A percentile compares a stretch with the other conserved stretches of the same genome.
phyloP scores from a whole-genome alignment of 2,797 vertebrate species.

The Mastacembelus armatus region DNA sequence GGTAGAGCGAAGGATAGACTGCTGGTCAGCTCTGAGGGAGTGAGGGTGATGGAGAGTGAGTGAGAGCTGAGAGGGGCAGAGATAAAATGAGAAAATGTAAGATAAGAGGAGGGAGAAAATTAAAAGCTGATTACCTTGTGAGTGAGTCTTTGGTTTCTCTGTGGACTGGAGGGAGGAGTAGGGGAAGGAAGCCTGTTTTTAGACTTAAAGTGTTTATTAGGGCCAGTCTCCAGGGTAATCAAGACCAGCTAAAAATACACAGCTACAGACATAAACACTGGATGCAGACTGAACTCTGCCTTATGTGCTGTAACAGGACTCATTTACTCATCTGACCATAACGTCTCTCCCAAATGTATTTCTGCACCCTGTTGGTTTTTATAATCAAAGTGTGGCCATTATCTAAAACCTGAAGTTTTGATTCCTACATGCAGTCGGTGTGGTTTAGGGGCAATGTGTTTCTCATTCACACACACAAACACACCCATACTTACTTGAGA shows the following conservation, averaged over 20 bases:
- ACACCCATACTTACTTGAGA: constrained; percentile 20
- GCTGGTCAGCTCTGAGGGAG: constrained; percentile 34
- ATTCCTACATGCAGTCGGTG: constrained; percentile 18
- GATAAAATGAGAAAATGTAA: constrained; percentile 58
- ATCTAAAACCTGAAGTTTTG: constrained; percentile 21
- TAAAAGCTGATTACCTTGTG: constrained; percentile 79
- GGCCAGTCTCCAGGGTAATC: constrained; percentile 60
- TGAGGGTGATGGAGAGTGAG: constrained; percentile 43
- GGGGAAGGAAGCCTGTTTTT: constrained; percentile 45
- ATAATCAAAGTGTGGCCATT: constrained; percentile 16
- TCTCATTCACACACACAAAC: not conserved
- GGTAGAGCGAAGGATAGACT: constrained; percentile 29
- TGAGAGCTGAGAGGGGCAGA: constrained; percentile 36
- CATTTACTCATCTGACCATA: not conserved
- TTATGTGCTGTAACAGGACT: constrained; percentile 16
- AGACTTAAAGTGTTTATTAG: constrained; percentile 68
- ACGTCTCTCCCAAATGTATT: constrained; percentile 6
- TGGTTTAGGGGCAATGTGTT: not conserved
- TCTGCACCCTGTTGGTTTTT: constrained; percentile 3
- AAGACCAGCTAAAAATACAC: constrained; percentile 69
- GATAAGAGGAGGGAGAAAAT: constrained; percentile 61
- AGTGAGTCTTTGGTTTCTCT: constrained; percentile 65
- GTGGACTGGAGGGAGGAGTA: constrained; percentile 35
- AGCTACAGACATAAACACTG: constrained; percentile 41
- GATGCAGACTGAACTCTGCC: constrained; percentile 19